Evolutionary conservation across 2,888 invertebrate species (phyloP), one percentile per base, ranked within the genome.

Genomic region (Podotricha telesiphe): DNA sequence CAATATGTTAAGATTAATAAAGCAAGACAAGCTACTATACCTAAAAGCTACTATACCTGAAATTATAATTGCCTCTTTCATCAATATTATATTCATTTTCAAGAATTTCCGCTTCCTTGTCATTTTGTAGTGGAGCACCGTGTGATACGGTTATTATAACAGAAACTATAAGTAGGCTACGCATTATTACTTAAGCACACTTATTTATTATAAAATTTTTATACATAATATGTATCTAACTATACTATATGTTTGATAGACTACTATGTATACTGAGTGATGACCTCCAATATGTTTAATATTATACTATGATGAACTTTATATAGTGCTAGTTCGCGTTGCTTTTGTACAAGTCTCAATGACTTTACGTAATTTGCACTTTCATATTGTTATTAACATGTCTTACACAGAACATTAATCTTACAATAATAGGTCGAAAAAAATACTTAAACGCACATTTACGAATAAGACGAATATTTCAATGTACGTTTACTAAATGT

Each of bases 1-100:
- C n/a, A n/a, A n/a, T n/a, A n/a, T n/a, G n/a, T n/a, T n/a, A n/a
- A n/a, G n/a, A n/a, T n/a, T n/a, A n/a, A n/a, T n/a, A n/a, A n/a
- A n/a, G n/a, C n/a, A n/a, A n/a, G n/a, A n/a, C n/a, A n/a, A n/a
- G n/a, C n/a, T n/a, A n/a, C n/a, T n/a, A n/a, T n/a, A n/a, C n/a
- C n/a, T n/a, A n/a, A n/a, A n/a, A n/a, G n/a, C n/a, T n/a, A n/a
- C n/a, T n/a, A n/a, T 28, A 28, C 80, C 76, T 76, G 70, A 78
- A 82, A 6, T 69, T 68, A 55, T 82, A 82, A 28, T 78, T 76
- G 45, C 81, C 80, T 50, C 68, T 72, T 28, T 74, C 78, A 62
- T 77, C 75, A 67, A 69, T 75, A 40, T 56, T 73, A 47, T 73
- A 74, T 11, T 74, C 68, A 19, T 75, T 71, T 45, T 59, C 15